Percentiles rank a stretch among this genome's conserved stretches.
These are phyloP conservation scores for Lota lota DNA, from an alignment of 2,113 vertebrate genomes.

Conservation along the genomic window DNA sequence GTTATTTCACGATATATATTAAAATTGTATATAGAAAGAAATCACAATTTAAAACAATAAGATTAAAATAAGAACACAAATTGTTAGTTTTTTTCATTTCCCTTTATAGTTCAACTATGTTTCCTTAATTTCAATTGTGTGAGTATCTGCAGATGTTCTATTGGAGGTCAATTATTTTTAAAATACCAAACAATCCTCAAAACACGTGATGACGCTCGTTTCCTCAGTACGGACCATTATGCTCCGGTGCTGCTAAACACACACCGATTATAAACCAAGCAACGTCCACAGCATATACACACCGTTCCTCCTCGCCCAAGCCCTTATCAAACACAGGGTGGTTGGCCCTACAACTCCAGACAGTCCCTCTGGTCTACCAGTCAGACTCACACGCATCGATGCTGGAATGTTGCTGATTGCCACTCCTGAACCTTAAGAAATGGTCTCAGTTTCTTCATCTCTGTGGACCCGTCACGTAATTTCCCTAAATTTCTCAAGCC, in stretches of 20 bases:
- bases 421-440: conserved; percentile 44
- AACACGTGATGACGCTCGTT: too few relatives aligned
- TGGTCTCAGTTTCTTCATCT: conserved; percentile 46
- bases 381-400: conserved; percentile 41
- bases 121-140: background rate
- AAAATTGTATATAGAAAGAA: too few relatives aligned
- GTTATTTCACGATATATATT: too few relatives aligned
- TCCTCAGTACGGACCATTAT: too few relatives aligned
- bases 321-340: conserved; percentile 28
- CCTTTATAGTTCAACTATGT: background rate
- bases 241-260: too few relatives aligned
- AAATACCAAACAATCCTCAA: too few relatives aligned
- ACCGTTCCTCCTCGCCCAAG: conserved; percentile 38
- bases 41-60: background rate
- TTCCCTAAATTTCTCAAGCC: conserved; percentile 52
- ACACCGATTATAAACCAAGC: conserved; percentile 15
- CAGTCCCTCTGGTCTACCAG: conserved; percentile 32
- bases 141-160: too few relatives aligned
- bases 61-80: background rate
- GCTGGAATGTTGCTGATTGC: conserved; percentile 36
- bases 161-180: too few relatives aligned
- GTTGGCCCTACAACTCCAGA: conserved; percentile 19
- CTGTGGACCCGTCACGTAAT: conserved; percentile 49
- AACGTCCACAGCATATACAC: conserved; percentile 41
- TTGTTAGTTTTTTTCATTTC: too few relatives aligned